Evolutionary conservation across 1,140 invertebrate genomes (phyloP).

Genomic region (Drosophila arawakana): DNA sequence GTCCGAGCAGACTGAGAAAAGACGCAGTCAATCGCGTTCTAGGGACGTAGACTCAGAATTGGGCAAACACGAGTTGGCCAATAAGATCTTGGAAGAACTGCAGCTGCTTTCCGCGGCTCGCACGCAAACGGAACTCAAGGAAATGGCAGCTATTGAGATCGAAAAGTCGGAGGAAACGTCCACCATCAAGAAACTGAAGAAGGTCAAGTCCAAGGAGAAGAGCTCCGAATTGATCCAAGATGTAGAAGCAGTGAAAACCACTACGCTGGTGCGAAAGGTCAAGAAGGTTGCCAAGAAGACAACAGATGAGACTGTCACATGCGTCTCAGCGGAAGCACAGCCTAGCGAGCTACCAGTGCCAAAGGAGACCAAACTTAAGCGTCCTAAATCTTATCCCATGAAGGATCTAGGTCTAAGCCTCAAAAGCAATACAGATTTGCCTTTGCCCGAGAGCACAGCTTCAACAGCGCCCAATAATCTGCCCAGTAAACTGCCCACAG

Average conservation of each 20-base stretch:
- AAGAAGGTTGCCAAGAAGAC: conserved; percentile 73
- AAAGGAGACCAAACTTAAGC: conserved; percentile 86
- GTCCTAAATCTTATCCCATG: conserved; percentile 86
- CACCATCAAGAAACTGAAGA: conserved; percentile 81
- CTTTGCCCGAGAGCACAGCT: conserved; percentile 7
- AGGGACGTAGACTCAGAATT: conserved; percentile 61
- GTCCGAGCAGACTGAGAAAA: conserved; percentile 23
- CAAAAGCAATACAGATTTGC: conserved; percentile 30
- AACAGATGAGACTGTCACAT: conserved; percentile 36
- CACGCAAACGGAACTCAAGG: conserved; percentile 53
- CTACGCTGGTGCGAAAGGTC: conserved; percentile 66
- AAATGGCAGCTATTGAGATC: neutral
- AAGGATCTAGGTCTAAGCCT: conserved; percentile 65
- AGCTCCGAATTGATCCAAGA: conserved; percentile 20
- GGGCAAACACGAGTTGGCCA: conserved; percentile 72
- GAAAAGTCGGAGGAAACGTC: conserved; percentile 58
- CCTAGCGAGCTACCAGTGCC: conserved; percentile 12
- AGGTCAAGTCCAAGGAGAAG: conserved; percentile 71
- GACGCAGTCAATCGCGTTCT: conserved; percentile 61
- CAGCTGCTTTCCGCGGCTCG: conserved; percentile 70
- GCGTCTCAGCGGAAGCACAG: conserved; percentile 7
- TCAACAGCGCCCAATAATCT: conserved; percentile 26
- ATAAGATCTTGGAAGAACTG: conserved; percentile 79
- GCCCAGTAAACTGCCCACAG: conserved; percentile 48
- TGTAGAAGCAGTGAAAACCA: conserved; percentile 26